Evolutionary conservation across 2,797 vertebrate species (phyloP), one percentile per base, ranked within the genome.

Genomic region (Clarias pachynema): DNA sequence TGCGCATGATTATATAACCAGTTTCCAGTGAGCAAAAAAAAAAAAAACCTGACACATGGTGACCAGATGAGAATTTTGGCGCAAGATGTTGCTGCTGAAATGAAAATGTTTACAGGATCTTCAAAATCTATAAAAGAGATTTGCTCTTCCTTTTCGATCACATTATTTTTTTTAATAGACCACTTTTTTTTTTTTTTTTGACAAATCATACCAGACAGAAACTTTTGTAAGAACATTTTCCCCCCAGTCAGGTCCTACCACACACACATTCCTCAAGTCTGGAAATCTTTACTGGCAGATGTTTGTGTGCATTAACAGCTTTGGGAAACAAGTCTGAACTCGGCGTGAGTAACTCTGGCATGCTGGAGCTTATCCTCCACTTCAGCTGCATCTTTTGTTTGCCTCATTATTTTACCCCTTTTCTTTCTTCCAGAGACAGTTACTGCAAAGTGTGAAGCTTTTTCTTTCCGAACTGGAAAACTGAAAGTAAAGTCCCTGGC

Each of bases 301-400:
- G 81, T 79, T 57, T 79, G 74, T 49, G 66, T 75, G 78, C 56
- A 29, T 56, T 40, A 60, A 56, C 66, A 92, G 91, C 92, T 93
- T 91, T 88, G 87, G 90, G 91, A 91, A 88, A 90, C 93, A 85
- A 93, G 93, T 92, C 93, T 91, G 89, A 91, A 92, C 94, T 91
- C 89, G 92, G 91, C 84, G 90, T 90, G 88, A 91, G 88, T 34
- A 31, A 37, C 31, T 37, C 20, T 15, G 56, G 77, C 80, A 84
- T 80, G 86, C 74, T 44, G 24, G 22, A 79, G 80, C 83, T 78
- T 79, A 86, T 88, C 83, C 60, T 53, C 65, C 49, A 37, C 63
- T 74, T 59, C n/a, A 68, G 60, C 66, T 75, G 49, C 72, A 62
- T 29, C 79, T 70, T 57, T 68, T 70, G 29, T 56, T 72, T 63